phyloP scores from a whole-genome alignment of 2,113 vertebrate species.

The Heterochromis multidens region DNA sequence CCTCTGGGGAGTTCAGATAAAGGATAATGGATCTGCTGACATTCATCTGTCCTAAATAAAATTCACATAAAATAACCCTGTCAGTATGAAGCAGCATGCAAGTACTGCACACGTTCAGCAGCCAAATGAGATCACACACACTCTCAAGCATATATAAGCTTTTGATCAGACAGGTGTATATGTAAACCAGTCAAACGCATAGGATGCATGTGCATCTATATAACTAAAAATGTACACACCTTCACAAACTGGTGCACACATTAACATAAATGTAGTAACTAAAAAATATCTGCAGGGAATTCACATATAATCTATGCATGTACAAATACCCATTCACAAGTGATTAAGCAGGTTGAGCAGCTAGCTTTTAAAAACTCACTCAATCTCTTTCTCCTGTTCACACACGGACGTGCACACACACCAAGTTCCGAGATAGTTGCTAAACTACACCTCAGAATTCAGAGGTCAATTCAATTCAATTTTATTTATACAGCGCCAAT shows the following conservation, averaged over 20 bases:
- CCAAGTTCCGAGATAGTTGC: slow-evolving; percentile 2
- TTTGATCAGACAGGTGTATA: background rate
- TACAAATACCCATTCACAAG: background rate
- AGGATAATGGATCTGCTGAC: slow-evolving; percentile 68
- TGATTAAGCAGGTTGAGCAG: background rate
- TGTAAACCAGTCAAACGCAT: background rate
- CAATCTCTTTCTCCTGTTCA: background rate
- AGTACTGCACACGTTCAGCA: background rate
- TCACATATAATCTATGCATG: background rate
- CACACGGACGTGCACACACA: background rate
- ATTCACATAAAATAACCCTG: slow-evolving; percentile 47
- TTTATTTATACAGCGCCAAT: background rate
- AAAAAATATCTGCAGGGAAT: background rate
- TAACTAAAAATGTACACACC: background rate
- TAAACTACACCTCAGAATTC: slow-evolving; percentile 43
- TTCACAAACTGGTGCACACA: background rate
- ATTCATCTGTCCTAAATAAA: slow-evolving; percentile 62
- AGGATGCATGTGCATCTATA: background rate
- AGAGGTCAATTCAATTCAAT: slow-evolving; percentile 21
- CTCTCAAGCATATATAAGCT: background rate
- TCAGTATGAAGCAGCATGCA: background rate
- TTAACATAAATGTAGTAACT: background rate
- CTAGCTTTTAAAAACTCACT: background rate
- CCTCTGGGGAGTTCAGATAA: slow-evolving; percentile 54
- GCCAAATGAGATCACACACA: background rate